Evolutionary conservation across 2,797 vertebrate genomes (phyloP), one percentile per base, ranked within the genome.

Genomic region (Spea hammondii): DNA sequence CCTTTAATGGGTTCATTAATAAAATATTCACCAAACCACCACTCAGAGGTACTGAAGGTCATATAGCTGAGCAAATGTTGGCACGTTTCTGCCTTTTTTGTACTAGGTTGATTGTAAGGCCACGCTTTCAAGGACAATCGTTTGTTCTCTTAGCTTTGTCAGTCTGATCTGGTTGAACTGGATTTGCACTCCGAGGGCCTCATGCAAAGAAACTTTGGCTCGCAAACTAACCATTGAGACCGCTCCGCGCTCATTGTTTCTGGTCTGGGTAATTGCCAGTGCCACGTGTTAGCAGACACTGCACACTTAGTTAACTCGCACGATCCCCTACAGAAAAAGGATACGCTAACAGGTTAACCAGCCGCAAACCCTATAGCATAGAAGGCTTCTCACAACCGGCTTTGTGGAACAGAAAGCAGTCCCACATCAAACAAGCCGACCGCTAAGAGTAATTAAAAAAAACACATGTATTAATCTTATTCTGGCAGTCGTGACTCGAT

Each of bases 251-350:
- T 73, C 65, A 78, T 82, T 82, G 80, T 82, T 64, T 64, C 45
- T 14, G 80, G 14, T 74, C 80, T 82, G 80, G 80, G 70, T 8
- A 53, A 49, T 3, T 72, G 79, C 79, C 79, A 81, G 74, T 73
- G 79, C 80, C 70, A 77, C 70, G 80, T 82, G 80, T 78, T 75
- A 48, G 59, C 51, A 70, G 72, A 55, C 59, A 32, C 48, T 64
- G 50, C 45, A 32, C 49, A 48, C 57, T 70, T 55, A 12, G 49
- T 60, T 47, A 64, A 48, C 60, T 55, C 51, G 67, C 48, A 44
- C 32, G n/a, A 66, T 65, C 51, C 45, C 70, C 53, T 14, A 8
- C n/a, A 46, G 12, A 13, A 68, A 54, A 5, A 66, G 44, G 8
- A 12, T 57, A 73, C 69, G 32, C 50, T 44, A 77, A 72, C 55